phyloP scores from a whole-genome alignment of 2,797 vertebrate species.

The Tachyglossus aculeatus region DNA sequence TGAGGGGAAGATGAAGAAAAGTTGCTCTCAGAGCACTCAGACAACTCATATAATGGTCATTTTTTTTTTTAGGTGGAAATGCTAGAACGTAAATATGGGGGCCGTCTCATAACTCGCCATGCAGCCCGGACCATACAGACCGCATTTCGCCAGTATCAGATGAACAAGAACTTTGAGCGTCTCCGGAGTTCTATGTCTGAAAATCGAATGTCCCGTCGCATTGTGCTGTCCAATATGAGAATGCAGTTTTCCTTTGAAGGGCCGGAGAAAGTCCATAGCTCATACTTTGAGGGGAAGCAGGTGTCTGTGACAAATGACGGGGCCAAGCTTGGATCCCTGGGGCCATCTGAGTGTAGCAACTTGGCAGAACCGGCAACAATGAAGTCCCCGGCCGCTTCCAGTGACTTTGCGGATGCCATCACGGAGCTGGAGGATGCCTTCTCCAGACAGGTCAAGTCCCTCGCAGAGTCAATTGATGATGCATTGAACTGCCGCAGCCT shows the following conservation, averaged over 20 bases:
- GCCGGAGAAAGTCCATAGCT: slow-evolving; percentile 97
- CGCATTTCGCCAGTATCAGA: slow-evolving; percentile 98
- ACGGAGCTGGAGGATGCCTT: slow-evolving; percentile 97
- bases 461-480: slow-evolving; percentile 96
- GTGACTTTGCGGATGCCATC: slow-evolving; percentile 91
- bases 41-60: slow-evolving; percentile 1
- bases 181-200: slow-evolving; percentile 98
- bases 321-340: slow-evolving; percentile 82
- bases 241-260: slow-evolving; percentile 99
- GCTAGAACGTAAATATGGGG: slow-evolving; percentile 98
- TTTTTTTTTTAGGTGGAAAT: slow-evolving; percentile 89
- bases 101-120: slow-evolving; percentile 96
- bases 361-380: slow-evolving; percentile 79
- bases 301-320: slow-evolving; percentile 88
- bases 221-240: slow-evolving; percentile 98
- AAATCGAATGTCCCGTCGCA: slow-evolving; percentile 96
- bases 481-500: slow-evolving; percentile 94
- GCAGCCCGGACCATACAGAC: slow-evolving; percentile 97
- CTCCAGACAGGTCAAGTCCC: slow-evolving; percentile 94
- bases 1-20: too few species aligned
- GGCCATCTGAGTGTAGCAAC: slow-evolving; percentile 82
- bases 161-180: slow-evolving; percentile 99
- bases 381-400: slow-evolving; percentile 82
- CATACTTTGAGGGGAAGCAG: slow-evolving; percentile 96
- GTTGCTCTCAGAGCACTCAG: too few species aligned